These are phyloP conservation scores for Lamellibrachia columna DNA, from an alignment of 2,888 invertebrate species.

Conservation along the genomic window DNA sequence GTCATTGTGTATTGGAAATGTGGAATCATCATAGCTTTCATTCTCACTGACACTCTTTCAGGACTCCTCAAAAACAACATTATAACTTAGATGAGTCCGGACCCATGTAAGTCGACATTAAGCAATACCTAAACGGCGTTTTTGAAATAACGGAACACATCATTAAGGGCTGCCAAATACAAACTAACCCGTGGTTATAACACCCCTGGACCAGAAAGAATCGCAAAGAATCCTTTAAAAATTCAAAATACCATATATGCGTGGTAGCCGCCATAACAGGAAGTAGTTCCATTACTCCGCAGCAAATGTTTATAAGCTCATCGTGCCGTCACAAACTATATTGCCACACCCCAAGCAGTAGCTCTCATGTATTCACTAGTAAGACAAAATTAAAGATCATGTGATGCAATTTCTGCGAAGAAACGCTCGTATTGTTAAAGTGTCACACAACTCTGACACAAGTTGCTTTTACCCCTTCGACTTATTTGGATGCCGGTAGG, in stretches of 20 bases:
- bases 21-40: no score
- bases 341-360: background rate
- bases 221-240: background rate
- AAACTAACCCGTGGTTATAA: background rate
- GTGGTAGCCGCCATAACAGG: conserved; percentile 6
- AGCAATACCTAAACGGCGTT: no score
- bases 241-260: background rate
- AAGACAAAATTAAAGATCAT: background rate
- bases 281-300: background rate
- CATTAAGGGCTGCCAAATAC: background rate
- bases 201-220: background rate
- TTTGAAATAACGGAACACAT: no score
- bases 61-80: no score
- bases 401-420: background rate
- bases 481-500: background rate
- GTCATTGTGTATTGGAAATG: no score
- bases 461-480: background rate
- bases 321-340: background rate
- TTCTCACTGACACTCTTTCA: no score
- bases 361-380: background rate
- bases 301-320: background rate
- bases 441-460: background rate
- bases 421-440: background rate
- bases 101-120: no score
- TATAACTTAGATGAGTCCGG: no score